A percentile compares a stretch with the other conserved stretches of the same genome.
phyloP scores from a whole-genome alignment of 2,797 vertebrate genomes.

The Melanotaenia trifasciata region DNA sequence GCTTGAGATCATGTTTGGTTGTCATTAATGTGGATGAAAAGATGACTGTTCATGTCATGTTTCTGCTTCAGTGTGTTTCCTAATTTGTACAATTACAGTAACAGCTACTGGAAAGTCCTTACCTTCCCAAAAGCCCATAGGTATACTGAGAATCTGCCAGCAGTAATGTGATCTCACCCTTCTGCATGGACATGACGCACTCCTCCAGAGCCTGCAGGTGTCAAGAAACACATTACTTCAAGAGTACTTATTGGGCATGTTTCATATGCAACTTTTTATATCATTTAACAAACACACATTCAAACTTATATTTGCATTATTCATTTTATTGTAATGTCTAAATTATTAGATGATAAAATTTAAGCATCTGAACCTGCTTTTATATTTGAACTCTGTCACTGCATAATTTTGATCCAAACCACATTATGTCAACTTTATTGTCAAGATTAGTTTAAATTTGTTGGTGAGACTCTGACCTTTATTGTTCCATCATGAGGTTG shows the following conservation, averaged over 20 bases:
- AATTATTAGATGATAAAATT: neutral
- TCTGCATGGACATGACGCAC: constrained; percentile 85
- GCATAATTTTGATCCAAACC: neutral
- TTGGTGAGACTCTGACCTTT: neutral
- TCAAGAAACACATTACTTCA: constrained; percentile 44
- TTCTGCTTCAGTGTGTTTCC: constrained; percentile 3
- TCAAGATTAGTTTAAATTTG: neutral
- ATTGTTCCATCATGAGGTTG: neutral
- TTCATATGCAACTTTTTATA: constrained; percentile 15
- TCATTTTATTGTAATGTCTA: neutral
- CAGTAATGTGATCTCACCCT: constrained; percentile 84
- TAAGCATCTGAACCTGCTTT: neutral
- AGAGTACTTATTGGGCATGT: neutral
- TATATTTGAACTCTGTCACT: neutral
- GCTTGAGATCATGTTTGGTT: constrained; percentile 39
- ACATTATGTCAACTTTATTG: neutral
- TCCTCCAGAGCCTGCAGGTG: constrained; percentile 85
- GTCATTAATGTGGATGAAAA: constrained; percentile 3
- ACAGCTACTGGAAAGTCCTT: constrained; percentile 50
- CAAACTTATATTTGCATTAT: neutral
- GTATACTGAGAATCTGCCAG: constrained; percentile 86
- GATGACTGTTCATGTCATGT: constrained; percentile 2
- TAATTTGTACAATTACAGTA: constrained; percentile 11
- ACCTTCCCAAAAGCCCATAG: constrained; percentile 88
- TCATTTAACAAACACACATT: neutral